These are phyloP conservation scores for Ptychochromis oligacanthus DNA, from an alignment of 2,113 vertebrate species.

Conservation along the genomic window DNA sequence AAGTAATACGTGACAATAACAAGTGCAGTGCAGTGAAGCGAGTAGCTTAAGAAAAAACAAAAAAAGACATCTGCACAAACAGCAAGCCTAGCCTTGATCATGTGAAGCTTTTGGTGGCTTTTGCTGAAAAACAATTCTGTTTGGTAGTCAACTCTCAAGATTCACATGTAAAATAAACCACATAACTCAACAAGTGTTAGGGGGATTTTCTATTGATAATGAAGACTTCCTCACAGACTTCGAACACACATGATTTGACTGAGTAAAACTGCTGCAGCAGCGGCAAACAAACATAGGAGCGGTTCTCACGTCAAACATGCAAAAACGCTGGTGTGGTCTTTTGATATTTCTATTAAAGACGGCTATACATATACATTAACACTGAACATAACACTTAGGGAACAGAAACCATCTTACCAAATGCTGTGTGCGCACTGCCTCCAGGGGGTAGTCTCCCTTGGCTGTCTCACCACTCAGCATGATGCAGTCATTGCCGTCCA, in stretches of 20 bases:
- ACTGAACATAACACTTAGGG: neutral
- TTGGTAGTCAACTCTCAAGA: neutral
- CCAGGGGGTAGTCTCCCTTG: slow-evolving; percentile 96
- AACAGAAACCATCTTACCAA: slow-evolving; percentile 74
- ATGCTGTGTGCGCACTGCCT: slow-evolving; percentile 94
- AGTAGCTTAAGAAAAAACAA: neutral
- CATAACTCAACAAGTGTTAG: neutral
- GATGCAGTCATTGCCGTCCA: slow-evolving; percentile 97
- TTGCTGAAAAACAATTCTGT: neutral
- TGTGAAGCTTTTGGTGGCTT: neutral
- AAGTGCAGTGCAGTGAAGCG: neutral
- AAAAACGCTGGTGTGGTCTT: neutral
- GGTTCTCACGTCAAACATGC: slow-evolving; percentile 1
- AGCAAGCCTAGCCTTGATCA: neutral
- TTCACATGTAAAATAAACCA: neutral
- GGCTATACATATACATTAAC: neutral
- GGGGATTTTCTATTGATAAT: neutral
- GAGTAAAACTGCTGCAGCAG: neutral
- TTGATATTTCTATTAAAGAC: neutral
- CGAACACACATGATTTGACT: neutral
- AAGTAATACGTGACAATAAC: neutral
- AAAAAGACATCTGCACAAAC: neutral
- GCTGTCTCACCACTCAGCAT: slow-evolving; percentile 98
- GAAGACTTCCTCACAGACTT: neutral
- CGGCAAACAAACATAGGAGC: neutral